Percentiles rank a stretch among this genome's conserved stretches.
Conservation (phyloP, 1,140 invertebrate genomes). For the Zaprionus inermis region DNA sequence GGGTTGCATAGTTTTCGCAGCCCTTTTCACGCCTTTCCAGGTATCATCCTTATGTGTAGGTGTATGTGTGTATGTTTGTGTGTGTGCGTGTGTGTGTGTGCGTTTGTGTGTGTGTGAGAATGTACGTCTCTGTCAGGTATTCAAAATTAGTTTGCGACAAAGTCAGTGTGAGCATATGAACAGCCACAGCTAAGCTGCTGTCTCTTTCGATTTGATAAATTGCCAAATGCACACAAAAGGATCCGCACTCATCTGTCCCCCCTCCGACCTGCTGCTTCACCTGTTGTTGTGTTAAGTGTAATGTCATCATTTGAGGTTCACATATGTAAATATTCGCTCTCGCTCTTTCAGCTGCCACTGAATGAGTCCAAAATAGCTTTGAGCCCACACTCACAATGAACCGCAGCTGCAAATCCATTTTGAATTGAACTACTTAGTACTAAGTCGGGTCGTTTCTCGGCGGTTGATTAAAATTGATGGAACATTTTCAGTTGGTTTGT, state of each 20-base stretch:
- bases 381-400: neutral
- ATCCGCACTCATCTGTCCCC: neutral
- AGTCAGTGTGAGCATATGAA: conserved; percentile 13
- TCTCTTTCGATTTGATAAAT: conserved; percentile 76
- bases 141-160: conserved; percentile 54
- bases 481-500: neutral
- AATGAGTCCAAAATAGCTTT: conserved; percentile 27
- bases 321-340: conserved; percentile 24
- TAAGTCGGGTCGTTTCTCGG: neutral
- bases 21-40: conserved; percentile 38
- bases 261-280: conserved; percentile 11
- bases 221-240: conserved; percentile 49
- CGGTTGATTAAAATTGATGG: conserved; percentile 20
- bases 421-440: conserved; percentile 8
- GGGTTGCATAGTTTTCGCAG: conserved; percentile 33
- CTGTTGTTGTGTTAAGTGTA: conserved; percentile 40
- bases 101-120: conserved; percentile 10
- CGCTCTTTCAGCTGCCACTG: conserved; percentile 18
- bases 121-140: conserved; percentile 9
- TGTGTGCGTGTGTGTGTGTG: neutral
- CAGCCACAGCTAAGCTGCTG: conserved; percentile 45
- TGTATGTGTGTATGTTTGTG: conserved; percentile 14
- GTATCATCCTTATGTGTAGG: neutral
- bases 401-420: conserved; percentile 11
- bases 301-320: conserved; percentile 44